Evolutionary conservation across 2,113 vertebrate species (phyloP).

Genomic region (Psammodynastes pulverulentus): DNA sequence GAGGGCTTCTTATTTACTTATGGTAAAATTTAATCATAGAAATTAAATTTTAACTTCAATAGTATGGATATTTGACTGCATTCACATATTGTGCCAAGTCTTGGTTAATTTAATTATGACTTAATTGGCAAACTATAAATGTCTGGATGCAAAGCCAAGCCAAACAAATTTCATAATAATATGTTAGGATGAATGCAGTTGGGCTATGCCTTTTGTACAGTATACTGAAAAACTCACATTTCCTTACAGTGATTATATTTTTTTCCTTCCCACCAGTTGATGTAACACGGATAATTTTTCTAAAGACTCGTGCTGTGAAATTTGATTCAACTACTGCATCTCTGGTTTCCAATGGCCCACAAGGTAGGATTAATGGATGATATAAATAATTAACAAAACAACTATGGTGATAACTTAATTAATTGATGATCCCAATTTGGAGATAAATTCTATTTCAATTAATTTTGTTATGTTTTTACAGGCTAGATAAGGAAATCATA

Average conservation of each 20-base stretch:
- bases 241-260: background rate
- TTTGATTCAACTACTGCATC: conserved; percentile 42
- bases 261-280: conserved; percentile 48
- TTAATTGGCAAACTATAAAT: background rate
- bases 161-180: background rate
- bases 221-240: background rate
- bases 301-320: conserved; percentile 50
- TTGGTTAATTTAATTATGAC: background rate
- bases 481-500: background rate
- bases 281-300: conserved; percentile 64
- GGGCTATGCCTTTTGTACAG: conserved; percentile 1
- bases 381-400: background rate
- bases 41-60: background rate
- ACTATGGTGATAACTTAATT: background rate
- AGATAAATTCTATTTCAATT: background rate
- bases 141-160: background rate
- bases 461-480: background rate
- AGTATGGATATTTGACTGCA: background rate
- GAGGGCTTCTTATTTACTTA: background rate
- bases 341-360: conserved; percentile 65
- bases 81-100: background rate
- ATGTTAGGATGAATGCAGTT: background rate
- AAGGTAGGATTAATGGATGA: conserved; percentile 54
- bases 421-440: background rate
- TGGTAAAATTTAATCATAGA: background rate